phyloP scores from a whole-genome alignment of 2,113 vertebrate genomes.

The Eclectus roratus region DNA sequence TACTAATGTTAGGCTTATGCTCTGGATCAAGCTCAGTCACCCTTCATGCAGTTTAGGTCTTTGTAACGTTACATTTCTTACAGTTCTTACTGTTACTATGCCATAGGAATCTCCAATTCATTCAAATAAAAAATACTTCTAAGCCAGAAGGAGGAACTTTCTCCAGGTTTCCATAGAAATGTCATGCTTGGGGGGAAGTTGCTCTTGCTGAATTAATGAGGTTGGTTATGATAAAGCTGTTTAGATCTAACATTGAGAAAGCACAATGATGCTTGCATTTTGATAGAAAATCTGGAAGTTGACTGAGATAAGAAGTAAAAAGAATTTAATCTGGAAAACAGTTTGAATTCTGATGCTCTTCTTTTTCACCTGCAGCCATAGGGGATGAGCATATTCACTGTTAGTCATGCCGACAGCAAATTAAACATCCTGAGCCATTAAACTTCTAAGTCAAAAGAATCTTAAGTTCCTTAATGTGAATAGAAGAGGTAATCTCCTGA shows the following conservation, averaged over 20 bases:
- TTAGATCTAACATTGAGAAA: neutral
- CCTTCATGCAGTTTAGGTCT: neutral
- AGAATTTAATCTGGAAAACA: neutral
- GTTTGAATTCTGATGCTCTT: neutral
- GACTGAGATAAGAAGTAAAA: neutral
- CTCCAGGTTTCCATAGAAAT: conserved; percentile 49
- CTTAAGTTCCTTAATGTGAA: neutral
- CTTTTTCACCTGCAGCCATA: neutral
- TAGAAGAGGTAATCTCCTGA: neutral
- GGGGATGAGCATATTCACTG: neutral
- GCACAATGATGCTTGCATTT: neutral
- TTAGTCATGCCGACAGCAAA: neutral
- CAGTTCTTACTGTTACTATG: neutral
- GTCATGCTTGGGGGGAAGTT: neutral
- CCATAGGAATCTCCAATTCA: neutral
- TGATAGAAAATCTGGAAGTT: conserved; percentile 20
- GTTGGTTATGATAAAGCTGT: conserved; percentile 23
- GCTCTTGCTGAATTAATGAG: conserved; percentile 25
- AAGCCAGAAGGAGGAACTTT: neutral
- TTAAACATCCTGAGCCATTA: neutral
- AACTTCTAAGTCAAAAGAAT: neutral
- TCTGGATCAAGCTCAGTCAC: neutral
- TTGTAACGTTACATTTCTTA: neutral
- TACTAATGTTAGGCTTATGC: neutral
- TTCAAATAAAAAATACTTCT: neutral